Evolutionary conservation across 2,888 invertebrate species (phyloP).

Genomic region (Caenorhabditis sp.): DNA sequence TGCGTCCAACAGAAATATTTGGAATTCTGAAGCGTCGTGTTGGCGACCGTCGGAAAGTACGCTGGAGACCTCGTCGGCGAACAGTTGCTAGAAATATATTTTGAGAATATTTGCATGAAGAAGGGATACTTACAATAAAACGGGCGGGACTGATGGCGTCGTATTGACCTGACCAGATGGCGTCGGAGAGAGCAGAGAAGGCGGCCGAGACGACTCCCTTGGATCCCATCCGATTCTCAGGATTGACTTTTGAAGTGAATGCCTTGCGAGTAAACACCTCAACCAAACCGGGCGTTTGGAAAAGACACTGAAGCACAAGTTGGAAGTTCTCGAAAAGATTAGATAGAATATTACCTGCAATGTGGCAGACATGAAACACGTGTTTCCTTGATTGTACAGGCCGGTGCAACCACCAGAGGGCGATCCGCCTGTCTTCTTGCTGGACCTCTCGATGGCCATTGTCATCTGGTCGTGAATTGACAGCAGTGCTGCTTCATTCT

Average conservation of each 20-base stretch:
- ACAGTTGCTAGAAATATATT: slow-evolving; percentile 67
- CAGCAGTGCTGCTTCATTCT: slow-evolving; percentile 18
- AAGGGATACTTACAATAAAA: slow-evolving; percentile 67
- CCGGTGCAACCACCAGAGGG: slow-evolving; percentile 73
- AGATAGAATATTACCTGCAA: slow-evolving; percentile 50
- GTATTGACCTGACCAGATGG: slow-evolving; percentile 75
- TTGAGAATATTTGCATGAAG: not conserved
- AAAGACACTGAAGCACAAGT: slow-evolving; percentile 79
- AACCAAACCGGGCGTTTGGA: slow-evolving; percentile 76
- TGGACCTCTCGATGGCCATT: slow-evolving; percentile 31
- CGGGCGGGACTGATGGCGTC: slow-evolving; percentile 71
- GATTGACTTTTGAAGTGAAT: slow-evolving; percentile 69
- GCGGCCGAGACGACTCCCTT: slow-evolving; percentile 77
- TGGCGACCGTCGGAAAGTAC: slow-evolving; percentile 83
- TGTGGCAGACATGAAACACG: slow-evolving; percentile 84
- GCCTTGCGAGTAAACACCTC: slow-evolving; percentile 70
- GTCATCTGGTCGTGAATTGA: slow-evolving; percentile 49
- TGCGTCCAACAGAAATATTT: slow-evolving; percentile 85
- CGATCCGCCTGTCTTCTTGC: not conserved
- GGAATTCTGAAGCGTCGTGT: slow-evolving; percentile 86
- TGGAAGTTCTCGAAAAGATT: too few species aligned
- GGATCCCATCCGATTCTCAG: slow-evolving; percentile 73
- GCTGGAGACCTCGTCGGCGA: slow-evolving; percentile 65
- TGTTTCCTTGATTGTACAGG: slow-evolving; percentile 85
- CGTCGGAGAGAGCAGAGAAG: slow-evolving; percentile 77